Evolutionary conservation across 2,888 invertebrate genomes (phyloP).

Genomic region (Psococerastis gibbosa): DNA sequence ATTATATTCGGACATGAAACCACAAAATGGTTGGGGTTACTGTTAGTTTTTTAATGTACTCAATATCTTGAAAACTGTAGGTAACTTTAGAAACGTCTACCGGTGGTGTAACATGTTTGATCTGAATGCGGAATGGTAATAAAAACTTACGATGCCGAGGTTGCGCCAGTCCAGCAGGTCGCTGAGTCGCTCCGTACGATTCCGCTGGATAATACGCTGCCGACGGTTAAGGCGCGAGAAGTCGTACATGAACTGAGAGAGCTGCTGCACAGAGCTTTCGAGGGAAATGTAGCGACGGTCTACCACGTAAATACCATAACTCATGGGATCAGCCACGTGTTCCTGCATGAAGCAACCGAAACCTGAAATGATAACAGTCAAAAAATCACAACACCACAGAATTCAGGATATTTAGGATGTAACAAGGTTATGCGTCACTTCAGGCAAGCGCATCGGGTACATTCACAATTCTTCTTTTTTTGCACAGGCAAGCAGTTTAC

Average conservation of each 20-base stretch:
- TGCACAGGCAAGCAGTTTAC: no score
- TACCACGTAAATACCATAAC: constrained; percentile 96
- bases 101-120: no score
- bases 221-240: constrained; percentile 76
- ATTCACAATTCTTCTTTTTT: no score
- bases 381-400: not conserved
- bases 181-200: constrained; percentile 89
- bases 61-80: constrained; percentile 3
- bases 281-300: constrained; percentile 78
- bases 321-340: constrained; percentile 91
- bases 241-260: constrained; percentile 83
- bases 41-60: not conserved
- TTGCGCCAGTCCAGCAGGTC: constrained; percentile 97
- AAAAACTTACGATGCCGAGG: constrained; percentile 76
- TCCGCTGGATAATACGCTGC: constrained; percentile 94
- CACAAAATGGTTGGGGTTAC: no score
- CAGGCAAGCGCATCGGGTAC: no score
- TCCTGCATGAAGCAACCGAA: constrained; percentile 99
- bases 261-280: constrained; percentile 79
- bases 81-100: no score
- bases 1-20: no score
- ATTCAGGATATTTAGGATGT: not conserved
- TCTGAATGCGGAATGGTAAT: no score
- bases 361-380: no score
- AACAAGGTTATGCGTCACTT: no score